Base-by-base conservation (phyloP, 2,888 invertebrate species). In the Drosophila eohydei region DNA sequence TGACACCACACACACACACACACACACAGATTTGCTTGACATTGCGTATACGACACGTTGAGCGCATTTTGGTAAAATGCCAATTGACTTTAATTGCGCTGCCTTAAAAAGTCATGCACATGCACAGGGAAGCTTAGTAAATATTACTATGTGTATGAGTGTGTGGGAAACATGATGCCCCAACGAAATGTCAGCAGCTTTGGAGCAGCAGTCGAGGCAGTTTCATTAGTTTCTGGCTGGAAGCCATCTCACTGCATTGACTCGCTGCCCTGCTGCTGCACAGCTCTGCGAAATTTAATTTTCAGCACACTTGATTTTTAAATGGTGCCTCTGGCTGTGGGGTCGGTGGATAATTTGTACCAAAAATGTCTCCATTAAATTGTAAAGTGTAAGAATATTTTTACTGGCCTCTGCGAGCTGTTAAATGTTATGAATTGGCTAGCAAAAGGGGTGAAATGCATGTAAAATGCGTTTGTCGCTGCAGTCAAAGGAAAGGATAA, bases 71-170 rank as follows among this genome's bases (percentile, higher is more conserved):
- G 82, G 80, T 77, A 82, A 82, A 88, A 78, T 89, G 82, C 88
- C 89, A 89, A 89, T 89, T 89, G 88, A 77, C 81, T 89, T 87
- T 87, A 87, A 87, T 88, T 89, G 83, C 86, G 72, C 54, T 68
- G 58, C 75, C 83, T 77, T 64, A 55, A 80, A 83, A 74, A 83
- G 68, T 78, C 84, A 82, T 70, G 71, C 71, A 71, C 71, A 71
- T 55, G 59, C 30, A 48, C 58, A 64, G 14, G 50, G 44, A 54
- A 46, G 44, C 46, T 50, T 52, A 28, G 54, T 43, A 44, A 50
- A 32, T 44, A 44, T 52, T 26, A 32, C 46, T 46, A 8, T 16
- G 11, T 32, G 44, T 26, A 9, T 50, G 21, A 21, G 28, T 59
- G 41, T 51, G 41, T 51, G 41, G 52, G 36, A 56, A 67, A 65